phyloP scores from a whole-genome alignment of 2,888 invertebrate species.

The Junonia oenone region DNA sequence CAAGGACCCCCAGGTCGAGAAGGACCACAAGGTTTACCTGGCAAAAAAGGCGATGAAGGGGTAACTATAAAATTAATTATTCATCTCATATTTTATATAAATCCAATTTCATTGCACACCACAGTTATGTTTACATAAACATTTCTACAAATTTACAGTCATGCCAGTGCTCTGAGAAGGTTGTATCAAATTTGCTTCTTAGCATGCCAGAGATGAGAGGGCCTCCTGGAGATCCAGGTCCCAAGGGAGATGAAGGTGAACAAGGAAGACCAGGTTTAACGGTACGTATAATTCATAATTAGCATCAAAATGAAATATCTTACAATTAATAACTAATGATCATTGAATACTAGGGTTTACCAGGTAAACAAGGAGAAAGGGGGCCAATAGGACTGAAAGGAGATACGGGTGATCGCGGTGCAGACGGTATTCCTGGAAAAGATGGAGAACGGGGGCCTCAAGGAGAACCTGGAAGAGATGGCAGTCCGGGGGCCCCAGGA shows the following conservation, averaged over 20 bases:
- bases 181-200: constrained; percentile 46
- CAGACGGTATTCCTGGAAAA: constrained; percentile 76
- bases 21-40: constrained; percentile 78
- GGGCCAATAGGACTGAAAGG: constrained; percentile 81
- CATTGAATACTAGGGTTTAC: constrained; percentile 75
- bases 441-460: constrained; percentile 79
- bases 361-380: constrained; percentile 82
- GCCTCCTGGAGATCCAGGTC: constrained; percentile 77
- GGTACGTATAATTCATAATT: constrained; percentile 32
- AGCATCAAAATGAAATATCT: neutral
- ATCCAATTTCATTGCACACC: neutral
- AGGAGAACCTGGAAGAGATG: constrained; percentile 86
- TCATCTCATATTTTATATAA: neutral
- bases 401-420: constrained; percentile 81
- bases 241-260: constrained; percentile 43
- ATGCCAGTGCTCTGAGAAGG: constrained; percentile 50
- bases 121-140: neutral
- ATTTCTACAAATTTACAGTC: constrained; percentile 42
- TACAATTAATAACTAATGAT: neutral
- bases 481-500: constrained; percentile 82
- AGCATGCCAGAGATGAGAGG: constrained; percentile 70
- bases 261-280: constrained; percentile 41
- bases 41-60: constrained; percentile 40
- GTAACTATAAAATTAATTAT: constrained; percentile 25
- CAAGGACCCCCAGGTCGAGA: constrained; percentile 81